Evolutionary conservation across 2,797 vertebrate species (phyloP), one percentile per base, ranked within the genome.

Genomic region (Myiotriccus ornatus): DNA sequence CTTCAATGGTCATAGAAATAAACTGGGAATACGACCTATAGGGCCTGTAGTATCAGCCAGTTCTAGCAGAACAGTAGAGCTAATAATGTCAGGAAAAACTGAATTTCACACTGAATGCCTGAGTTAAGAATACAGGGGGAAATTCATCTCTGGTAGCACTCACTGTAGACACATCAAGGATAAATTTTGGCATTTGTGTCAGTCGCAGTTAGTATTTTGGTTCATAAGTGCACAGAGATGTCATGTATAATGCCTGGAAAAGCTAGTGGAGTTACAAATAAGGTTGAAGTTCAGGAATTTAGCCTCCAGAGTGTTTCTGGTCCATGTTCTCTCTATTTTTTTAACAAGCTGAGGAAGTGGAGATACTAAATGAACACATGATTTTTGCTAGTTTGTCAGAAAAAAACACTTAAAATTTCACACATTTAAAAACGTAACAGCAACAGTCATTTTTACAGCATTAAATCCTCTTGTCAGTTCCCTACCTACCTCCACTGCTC

Each of bases 371-470:
- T 32, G 56, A 82, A 50, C 27, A 64, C 17, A 47, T 2, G 10
- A 81, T 52, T 92, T 91, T 82, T 82, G 52, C 30, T 53, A 59
- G 46, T 74, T 89, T 77, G 15, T 53, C 3, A 87, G 43, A 57
- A 84, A 67, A 65, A n/a, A 53, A 19, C 0, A 3, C 15, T 64
- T 46, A 64, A 41, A 59, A 46, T 28, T 85, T 88, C 39, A 84
- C 71, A 94, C 64, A 47, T 92, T 87, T 64, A 63, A 95, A 90
- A 81, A 89, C 34, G 12, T 22, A 86, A 92, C 19, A 88, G 12
- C 28, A 87, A 37, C 21, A 89, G 50, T 34, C 2, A 34, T 77
- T 77, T 91, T 87, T 85, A 76, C 30, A 47, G 8, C 49, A 55
- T 52, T 24, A 81, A 87, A 93, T 71, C n/a, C 28, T 83, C 39